Base-by-base conservation (phyloP, 2,797 vertebrate genomes). In the Darevskia nairensis region DNA sequence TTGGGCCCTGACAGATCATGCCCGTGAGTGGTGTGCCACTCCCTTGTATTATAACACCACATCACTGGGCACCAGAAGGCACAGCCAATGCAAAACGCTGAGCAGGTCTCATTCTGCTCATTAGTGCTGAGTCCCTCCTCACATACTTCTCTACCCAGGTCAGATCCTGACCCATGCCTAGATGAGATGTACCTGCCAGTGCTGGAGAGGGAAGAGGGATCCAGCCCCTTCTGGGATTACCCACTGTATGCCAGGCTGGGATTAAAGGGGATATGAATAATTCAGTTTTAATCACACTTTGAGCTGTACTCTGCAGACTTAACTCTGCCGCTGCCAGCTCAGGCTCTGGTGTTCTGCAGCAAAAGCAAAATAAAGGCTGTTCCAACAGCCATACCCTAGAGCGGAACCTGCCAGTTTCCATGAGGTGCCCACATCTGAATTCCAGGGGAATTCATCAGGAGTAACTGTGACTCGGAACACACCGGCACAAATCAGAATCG, bases 241-340 rank as follows among this genome's bases (percentile, higher is more conserved):
- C 90, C 88, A 72, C 85, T 0, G 1, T 86, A 82, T 92, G 75
- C 50, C 3, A 89, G 91, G 91, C 90, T 68, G 29, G 95, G 94
- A 95, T 96, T 94, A 95, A 93, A 64, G 91, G 93, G 90, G 90
- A 92, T 94, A 79, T 1, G 89, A 93, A 92, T 91, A 94, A 94
- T 95, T 95, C 92, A 91, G 89, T 93, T 90, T 95, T 94, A 96
- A 95, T 95, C 93, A 93, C 91, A 94, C 86, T 92, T 90, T 86
- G 93, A 95, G 89, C 92, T 89, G 80, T 89, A 86, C 88, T 88
- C 89, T 88, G 17, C 80, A 72, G 44, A 85, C 1, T 95, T 95
- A 94, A 95, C 91, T 17, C 93, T 91, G 82, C n/a, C 89, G 86
- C 79, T 27, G 35, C 61, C 35, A 44, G 86, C 19, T 66, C n/a